Base-by-base conservation (phyloP, 2,888 invertebrate genomes). In the Zeuzera pyrina region DNA sequence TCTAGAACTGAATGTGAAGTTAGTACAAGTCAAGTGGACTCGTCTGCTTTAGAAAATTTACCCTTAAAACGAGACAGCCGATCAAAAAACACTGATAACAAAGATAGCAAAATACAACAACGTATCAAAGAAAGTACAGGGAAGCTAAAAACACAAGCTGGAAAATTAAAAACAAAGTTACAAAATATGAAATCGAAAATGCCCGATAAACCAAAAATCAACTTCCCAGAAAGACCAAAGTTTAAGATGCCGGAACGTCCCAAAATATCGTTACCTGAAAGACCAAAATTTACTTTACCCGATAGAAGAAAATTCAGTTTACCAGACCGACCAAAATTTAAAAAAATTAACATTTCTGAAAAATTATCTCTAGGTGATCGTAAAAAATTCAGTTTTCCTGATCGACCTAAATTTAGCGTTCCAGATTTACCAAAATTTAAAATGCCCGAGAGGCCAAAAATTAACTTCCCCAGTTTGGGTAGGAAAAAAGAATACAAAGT, bases 111-210 rank as follows among this genome's bases (percentile, higher is more conserved):
- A 53, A 81, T 90, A 55, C 88, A 89, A 46, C 88, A 90, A 43
- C 87, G 88, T 10, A 64, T 92, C 15, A 88, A 85, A 42, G 87
- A 84, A 41, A 89, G 92, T 42, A 91, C 92, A 2, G 90, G 88
- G 19, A 89, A 89, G 44, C 50, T 92, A 29, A 88, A 87, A 47
- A 85, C 77, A 22, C 91, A 92, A 60, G 91, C 92, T 10, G 90
- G 88, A 15, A 91, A 89, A 66, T 62, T 94, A 15, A 89, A 88
- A 60, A 87, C 87, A 1, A 89, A 89, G 57, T 57, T 91, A 34
- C 86, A 88, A 52, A 86, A 76, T 39, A 86, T 89, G 3, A 87
- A 89, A 56, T 81, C 86, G 44, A 85, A 87, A 26, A 68, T 76
- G 61, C 73, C 87, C 27, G 86, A 86, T 14, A 77, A 76, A 43